These are phyloP conservation scores for Epizoanthus ramosus DNA, from an alignment of 92 coral and sea anemone genomes.

Conservation along the genomic window DNA sequence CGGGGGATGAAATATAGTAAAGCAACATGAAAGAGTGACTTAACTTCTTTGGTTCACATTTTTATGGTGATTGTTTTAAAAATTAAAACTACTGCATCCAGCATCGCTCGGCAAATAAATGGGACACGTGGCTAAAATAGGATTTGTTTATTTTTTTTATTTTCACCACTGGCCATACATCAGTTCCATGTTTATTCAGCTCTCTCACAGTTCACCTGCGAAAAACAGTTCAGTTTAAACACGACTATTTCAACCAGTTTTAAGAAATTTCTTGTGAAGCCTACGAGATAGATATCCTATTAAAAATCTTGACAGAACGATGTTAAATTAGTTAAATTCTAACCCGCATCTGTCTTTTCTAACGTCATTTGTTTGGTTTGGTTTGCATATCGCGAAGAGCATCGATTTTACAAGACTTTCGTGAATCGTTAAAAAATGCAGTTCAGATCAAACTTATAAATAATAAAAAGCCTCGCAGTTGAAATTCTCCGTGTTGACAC, in stretches of 20 bases:
- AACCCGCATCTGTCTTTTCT: too few relatives aligned
- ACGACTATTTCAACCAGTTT: slow-evolving; percentile 39
- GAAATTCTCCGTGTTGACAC: slow-evolving; percentile 19
- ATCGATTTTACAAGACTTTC: background rate
- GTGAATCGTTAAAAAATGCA: background rate
- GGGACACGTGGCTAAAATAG: slow-evolving; percentile 40
- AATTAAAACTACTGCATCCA: slow-evolving; percentile 25
- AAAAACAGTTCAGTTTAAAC: slow-evolving; percentile 52
- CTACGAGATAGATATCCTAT: too few relatives aligned
- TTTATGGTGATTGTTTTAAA: slow-evolving; percentile 26
- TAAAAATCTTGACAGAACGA: too few relatives aligned
- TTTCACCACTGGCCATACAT: slow-evolving; percentile 26
- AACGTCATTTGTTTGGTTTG: too few relatives aligned
- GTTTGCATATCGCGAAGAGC: too few relatives aligned
- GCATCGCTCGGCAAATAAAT: slow-evolving; percentile 14
- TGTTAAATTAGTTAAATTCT: too few relatives aligned
- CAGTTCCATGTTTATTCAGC: slow-evolving; percentile 49
- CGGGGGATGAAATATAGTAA: background rate
- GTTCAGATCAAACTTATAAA: slow-evolving; percentile 21
- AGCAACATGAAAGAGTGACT: too few relatives aligned
- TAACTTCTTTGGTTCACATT: background rate
- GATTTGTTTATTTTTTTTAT: slow-evolving; percentile 16
- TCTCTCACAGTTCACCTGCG: slow-evolving; percentile 51
- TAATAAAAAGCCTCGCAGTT: slow-evolving; percentile 35
- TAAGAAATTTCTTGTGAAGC: background rate